Percentiles rank a stretch among this genome's conserved stretches.
Conservation (phyloP, 2,113 vertebrate genomes). For the Tamias sibiricus region DNA sequence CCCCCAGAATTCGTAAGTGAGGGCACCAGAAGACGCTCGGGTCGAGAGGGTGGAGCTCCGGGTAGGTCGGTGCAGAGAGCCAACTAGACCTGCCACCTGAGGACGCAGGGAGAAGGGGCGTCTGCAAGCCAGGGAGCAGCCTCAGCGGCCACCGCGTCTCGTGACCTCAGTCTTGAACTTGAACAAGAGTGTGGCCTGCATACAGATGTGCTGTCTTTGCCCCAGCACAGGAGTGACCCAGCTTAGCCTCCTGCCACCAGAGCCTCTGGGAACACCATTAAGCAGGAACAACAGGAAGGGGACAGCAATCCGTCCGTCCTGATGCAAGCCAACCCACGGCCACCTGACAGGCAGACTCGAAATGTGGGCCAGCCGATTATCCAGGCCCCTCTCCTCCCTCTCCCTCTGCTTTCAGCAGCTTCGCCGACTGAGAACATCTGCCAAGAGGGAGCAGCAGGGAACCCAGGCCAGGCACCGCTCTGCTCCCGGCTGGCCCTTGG, state of each 20-base stretch:
- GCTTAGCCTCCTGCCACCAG: background rate
- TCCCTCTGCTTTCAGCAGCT: background rate
- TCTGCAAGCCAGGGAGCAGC: background rate
- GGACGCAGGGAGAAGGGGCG: background rate
- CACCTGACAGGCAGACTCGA: fast-evolving
- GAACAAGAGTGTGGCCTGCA: fast-evolving
- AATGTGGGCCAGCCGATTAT: fast-evolving
- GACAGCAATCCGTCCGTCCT: no score
- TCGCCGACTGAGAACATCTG: no score
- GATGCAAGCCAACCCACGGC: fast-evolving
- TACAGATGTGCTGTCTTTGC: fast-evolving
- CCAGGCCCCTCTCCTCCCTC: background rate
- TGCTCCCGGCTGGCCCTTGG: background rate
- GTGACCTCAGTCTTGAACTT: background rate
- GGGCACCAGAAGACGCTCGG: background rate
- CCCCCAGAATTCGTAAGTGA: no score
- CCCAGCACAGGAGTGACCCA: fast-evolving
- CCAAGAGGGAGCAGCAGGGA: background rate
- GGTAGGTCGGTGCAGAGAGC: background rate
- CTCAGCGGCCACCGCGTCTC: background rate
- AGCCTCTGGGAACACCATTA: background rate
- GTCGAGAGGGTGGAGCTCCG: background rate
- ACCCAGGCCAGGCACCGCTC: background rate
- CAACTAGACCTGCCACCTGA: background rate
- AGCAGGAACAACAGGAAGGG: background rate